Conservation (phyloP, 2,113 vertebrate species). For the Himantopus leucocephalus region DNA sequence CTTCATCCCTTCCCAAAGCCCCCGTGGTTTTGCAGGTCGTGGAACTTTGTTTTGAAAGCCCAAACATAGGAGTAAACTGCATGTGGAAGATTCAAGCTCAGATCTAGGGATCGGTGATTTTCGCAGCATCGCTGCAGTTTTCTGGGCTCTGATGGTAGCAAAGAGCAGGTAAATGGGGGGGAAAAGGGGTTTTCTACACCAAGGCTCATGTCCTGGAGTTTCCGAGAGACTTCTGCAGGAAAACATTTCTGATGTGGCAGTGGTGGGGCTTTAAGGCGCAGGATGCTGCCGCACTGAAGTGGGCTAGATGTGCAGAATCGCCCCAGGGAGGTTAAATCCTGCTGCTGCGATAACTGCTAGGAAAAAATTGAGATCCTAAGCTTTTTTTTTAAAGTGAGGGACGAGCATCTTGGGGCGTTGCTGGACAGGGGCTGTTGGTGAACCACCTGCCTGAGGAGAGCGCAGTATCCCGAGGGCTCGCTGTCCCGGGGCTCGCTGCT, state of each 20-base stretch:
- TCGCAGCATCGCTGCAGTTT: neutral
- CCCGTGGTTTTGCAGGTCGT: neutral
- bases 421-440: neutral
- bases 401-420: rapidly evolving
- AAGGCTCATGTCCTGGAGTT: neutral
- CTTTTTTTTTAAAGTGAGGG: neutral
- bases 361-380: neutral
- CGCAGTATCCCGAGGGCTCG: neutral
- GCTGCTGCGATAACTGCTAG: too few species aligned
- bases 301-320: too few species aligned
- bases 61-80: rapidly evolving
- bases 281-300: neutral
- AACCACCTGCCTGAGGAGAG: neutral
- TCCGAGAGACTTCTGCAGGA: neutral
- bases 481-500: neutral
- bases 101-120: neutral
- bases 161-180: neutral
- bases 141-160: neutral
- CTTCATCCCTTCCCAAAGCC: neutral
- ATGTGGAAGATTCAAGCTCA: rapidly evolving
- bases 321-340: neutral
- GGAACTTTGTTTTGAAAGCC: neutral
- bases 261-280: neutral
- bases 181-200: rapidly evolving
- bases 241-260: too few species aligned